A percentile compares a stretch with the other conserved stretches of the same genome.
phyloP scores from a whole-genome alignment of 1,140 invertebrate species.

The Branchinecta lindahli region DNA sequence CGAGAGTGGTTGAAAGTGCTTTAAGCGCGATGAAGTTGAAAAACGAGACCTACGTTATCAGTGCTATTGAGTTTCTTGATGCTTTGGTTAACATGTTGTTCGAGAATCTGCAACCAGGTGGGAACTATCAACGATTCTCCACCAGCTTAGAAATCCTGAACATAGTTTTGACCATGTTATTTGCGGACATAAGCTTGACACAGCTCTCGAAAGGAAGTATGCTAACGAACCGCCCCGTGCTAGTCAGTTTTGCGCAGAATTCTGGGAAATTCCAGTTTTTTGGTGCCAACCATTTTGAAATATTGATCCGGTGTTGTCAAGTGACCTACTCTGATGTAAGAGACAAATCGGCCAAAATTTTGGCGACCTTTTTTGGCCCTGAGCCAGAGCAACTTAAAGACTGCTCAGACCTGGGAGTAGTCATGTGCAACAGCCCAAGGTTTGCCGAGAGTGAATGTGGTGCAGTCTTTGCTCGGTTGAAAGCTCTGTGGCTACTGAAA shows the following conservation, averaged over 20 bases:
- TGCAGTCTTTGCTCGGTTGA: constrained; percentile 32
- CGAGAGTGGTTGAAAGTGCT: constrained; percentile 15
- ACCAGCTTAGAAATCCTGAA: constrained; percentile 3
- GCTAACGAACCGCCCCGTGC: not conserved
- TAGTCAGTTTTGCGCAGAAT: constrained; percentile 2
- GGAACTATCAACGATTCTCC: constrained; percentile 16
- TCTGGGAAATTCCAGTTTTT: constrained; percentile 10
- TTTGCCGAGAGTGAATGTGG: constrained; percentile 40
- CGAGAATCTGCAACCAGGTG: constrained; percentile 9
- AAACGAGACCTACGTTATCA: not conserved
- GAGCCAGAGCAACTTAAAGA: constrained; percentile 21
- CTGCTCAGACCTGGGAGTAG: constrained; percentile 24
- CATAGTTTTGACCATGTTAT: constrained; percentile 9
- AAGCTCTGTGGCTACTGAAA: constrained; percentile 23
- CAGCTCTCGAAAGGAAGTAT: constrained; percentile 15
- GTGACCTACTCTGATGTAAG: constrained; percentile 35
- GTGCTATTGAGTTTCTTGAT: constrained; percentile 12
- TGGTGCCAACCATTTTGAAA: constrained; percentile 11
- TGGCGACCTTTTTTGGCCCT: constrained; percentile 32
- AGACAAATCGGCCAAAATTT: constrained; percentile 30
- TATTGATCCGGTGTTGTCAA: constrained; percentile 20
- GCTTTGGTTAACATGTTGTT: constrained; percentile 12
- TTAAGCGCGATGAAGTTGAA: constrained; percentile 11
- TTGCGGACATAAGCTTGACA: not conserved
- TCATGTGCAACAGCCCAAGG: constrained; percentile 35